Percentiles rank a stretch among this genome's conserved stretches.
Conservation (phyloP, 2,797 vertebrate genomes). For the Trematomus bernacchii region DNA sequence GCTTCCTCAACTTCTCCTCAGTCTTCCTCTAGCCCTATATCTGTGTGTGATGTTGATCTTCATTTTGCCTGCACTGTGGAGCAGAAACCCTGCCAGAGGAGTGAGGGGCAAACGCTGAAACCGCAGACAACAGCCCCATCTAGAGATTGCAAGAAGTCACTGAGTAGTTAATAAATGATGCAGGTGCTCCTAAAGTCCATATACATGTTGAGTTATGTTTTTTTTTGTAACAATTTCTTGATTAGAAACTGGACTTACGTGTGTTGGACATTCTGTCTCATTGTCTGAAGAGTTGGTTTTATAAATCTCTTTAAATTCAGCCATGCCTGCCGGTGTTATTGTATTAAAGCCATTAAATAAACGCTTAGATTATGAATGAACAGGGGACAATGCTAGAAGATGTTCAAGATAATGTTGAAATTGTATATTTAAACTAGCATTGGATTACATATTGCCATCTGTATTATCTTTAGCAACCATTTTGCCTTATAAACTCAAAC, state of each 20-base stretch:
- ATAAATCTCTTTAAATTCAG: constrained; percentile 1
- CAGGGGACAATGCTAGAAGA: background rate
- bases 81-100: constrained; percentile 52
- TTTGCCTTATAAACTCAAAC: background rate
- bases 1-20: constrained; percentile 62
- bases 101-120: constrained; percentile 32
- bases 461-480: background rate
- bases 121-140: constrained; percentile 82
- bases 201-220: background rate
- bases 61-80: constrained; percentile 73
- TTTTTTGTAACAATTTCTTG: background rate
- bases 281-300: background rate
- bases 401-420: background rate
- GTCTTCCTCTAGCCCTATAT: constrained; percentile 21
- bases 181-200: background rate
- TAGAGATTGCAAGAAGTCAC: constrained; percentile 62
- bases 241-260: background rate
- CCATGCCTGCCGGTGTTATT: background rate
- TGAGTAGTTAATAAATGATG: constrained; percentile 1
- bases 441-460: background rate
- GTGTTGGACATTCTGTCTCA: background rate
- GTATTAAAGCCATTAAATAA: background rate
- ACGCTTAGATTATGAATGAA: background rate
- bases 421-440: background rate
- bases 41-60: constrained; percentile 63